Evolutionary conservation across 1,140 invertebrate species (phyloP).

Genomic region (Sitophilus oryzae): DNA sequence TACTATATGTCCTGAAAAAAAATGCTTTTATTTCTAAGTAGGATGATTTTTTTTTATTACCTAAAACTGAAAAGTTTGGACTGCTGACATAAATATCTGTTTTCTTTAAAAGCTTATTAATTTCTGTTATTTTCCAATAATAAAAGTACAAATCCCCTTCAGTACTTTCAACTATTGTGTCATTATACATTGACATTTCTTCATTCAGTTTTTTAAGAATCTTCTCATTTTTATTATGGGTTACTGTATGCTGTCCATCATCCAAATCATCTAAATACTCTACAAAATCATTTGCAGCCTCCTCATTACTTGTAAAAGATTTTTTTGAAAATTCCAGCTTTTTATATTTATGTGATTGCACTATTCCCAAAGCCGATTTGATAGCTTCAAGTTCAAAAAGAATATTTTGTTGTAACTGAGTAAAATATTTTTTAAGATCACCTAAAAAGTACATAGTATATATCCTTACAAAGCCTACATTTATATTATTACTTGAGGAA

Average conservation of each 20-base stretch:
- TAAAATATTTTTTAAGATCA: constrained; percentile 20
- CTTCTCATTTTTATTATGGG: neutral
- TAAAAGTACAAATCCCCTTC: constrained; percentile 29
- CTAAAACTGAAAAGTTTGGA: constrained; percentile 28
- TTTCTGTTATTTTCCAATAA: constrained; percentile 30
- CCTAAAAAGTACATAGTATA: constrained; percentile 14
- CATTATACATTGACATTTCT: constrained; percentile 29
- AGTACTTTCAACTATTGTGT: constrained; percentile 24
- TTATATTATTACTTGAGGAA: constrained; percentile 45
- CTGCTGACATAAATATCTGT: constrained; percentile 27
- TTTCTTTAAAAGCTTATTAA: constrained; percentile 22
- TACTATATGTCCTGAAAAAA: constrained; percentile 28
- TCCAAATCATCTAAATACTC: neutral
- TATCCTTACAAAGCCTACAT: constrained; percentile 1
- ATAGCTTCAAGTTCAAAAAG: constrained; percentile 22
- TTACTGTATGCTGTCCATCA: neutral
- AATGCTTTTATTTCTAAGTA: neutral
- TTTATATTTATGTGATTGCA: constrained; percentile 2
- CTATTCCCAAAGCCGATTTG: constrained; percentile 17
- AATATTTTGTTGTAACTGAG: constrained; percentile 23
- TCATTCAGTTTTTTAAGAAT: constrained; percentile 2
- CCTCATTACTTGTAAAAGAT: neutral
- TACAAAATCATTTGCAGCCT: too few species aligned
- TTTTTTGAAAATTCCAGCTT: constrained; percentile 1
- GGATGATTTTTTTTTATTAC: constrained; percentile 15